Percentiles rank a stretch among this genome's conserved stretches.
phyloP scores from a whole-genome alignment of 2,888 invertebrate species.

The Apoda limacodes region DNA sequence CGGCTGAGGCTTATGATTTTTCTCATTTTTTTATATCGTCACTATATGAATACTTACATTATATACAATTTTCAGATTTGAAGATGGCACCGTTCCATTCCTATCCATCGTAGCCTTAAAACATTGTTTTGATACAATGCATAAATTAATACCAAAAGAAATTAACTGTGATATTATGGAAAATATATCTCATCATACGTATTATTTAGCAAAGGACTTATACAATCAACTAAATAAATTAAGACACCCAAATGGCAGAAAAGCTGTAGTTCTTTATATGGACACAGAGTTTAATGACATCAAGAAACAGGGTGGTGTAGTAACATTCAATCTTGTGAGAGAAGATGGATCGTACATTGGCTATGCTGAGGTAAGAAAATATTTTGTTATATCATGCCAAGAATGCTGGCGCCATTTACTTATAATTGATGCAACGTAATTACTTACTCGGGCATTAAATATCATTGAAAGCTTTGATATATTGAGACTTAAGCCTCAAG shows the following conservation, averaged over 20 bases:
- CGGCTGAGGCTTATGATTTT: no score
- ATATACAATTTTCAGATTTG: slow-evolving; percentile 74
- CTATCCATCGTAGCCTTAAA: slow-evolving; percentile 84
- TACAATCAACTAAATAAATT: slow-evolving; percentile 72
- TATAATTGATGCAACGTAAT: no score
- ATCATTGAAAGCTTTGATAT: no score
- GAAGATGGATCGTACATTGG: slow-evolving; percentile 85
- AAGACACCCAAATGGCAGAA: slow-evolving; percentile 78
- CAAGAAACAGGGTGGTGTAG: slow-evolving; percentile 82
- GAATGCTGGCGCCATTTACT: no score
- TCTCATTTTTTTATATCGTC: slow-evolving; percentile 6
- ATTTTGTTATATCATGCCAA: no score
- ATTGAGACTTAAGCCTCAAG: no score
- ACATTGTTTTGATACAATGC: slow-evolving; percentile 84
- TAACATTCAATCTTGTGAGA: slow-evolving; percentile 89
- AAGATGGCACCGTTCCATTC: slow-evolving; percentile 94
- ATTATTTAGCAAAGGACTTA: slow-evolving; percentile 79
- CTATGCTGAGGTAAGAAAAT: slow-evolving; percentile 85
- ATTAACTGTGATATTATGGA: slow-evolving; percentile 63
- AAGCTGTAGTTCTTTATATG: slow-evolving; percentile 78
- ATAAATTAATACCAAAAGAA: slow-evolving; percentile 71
- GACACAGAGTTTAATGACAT: slow-evolving; percentile 75
- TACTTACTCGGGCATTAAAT: no score
- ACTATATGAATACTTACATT: neutral
- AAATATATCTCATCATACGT: slow-evolving; percentile 79